Conservation (phyloP, 2,888 invertebrate genomes). For the Melolontha melolontha region DNA sequence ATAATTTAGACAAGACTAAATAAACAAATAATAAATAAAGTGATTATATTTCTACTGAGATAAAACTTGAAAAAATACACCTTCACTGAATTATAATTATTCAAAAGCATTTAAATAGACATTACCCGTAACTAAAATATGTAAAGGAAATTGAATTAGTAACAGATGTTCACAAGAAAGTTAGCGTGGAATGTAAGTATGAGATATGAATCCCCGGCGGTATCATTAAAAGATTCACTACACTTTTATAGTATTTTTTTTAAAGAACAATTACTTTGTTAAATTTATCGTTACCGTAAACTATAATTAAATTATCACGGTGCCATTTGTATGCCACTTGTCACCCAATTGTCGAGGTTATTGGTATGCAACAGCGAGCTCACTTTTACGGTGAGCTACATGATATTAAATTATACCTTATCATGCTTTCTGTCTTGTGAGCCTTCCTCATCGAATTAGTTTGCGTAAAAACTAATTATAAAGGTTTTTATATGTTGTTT, state of each 20-base stretch:
- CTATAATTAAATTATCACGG: constrained; percentile 42
- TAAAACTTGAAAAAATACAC: too few species aligned
- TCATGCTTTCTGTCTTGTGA: constrained; percentile 7
- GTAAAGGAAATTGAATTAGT: too few species aligned
- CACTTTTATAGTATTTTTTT: constrained; percentile 6
- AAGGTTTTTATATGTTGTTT: background rate
- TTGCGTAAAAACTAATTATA: constrained; percentile 12
- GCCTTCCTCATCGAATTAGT: constrained; percentile 1
- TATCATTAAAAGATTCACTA: background rate
- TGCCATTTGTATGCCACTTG: constrained; percentile 44
- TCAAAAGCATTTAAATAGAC: too few species aligned
- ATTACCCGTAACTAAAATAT: too few species aligned
- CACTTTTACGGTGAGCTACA: constrained; percentile 31
- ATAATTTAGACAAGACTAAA: too few species aligned
- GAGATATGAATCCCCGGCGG: background rate
- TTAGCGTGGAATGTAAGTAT: constrained; percentile 1
- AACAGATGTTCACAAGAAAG: background rate
- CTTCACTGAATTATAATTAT: too few species aligned
- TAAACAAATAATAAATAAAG: too few species aligned
- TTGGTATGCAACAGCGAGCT: constrained; percentile 41
- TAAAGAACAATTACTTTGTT: constrained; percentile 42
- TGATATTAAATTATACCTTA: constrained; percentile 43
- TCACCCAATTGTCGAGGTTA: constrained; percentile 40
- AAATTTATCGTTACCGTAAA: constrained; percentile 43
- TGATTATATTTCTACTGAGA: too few species aligned